Conservation (phyloP, 2,888 invertebrate species). For the Ligdia adustata region DNA sequence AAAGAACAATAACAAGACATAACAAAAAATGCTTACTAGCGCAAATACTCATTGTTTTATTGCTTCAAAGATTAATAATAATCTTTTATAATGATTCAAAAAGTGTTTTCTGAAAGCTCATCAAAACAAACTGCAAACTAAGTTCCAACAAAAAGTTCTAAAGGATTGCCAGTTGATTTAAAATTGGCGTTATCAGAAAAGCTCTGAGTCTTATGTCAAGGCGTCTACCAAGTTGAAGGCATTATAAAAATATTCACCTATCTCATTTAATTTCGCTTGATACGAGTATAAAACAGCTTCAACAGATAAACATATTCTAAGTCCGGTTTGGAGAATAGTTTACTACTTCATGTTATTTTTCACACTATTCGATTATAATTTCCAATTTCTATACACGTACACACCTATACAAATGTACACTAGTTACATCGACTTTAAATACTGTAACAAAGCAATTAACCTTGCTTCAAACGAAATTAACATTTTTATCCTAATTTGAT, state of each 20-base stretch:
- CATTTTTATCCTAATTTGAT: slow-evolving; percentile 2
- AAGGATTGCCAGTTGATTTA: slow-evolving; percentile 17
- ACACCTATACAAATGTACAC: neutral
- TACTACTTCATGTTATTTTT: slow-evolving; percentile 1
- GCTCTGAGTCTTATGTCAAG: slow-evolving; percentile 28
- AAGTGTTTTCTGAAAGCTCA: slow-evolving; percentile 1
- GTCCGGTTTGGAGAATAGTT: neutral
- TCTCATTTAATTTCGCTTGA: slow-evolving; percentile 20
- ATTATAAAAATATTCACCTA: slow-evolving; percentile 21
- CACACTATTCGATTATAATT: neutral
- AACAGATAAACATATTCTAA: slow-evolving; percentile 16
- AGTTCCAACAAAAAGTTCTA: slow-evolving; percentile 13
- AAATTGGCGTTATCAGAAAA: slow-evolving; percentile 23
- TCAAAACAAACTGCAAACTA: slow-evolving; percentile 7
- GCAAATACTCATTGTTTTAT: too few species aligned
- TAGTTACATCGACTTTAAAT: neutral
- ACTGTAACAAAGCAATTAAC: neutral
- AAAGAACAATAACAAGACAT: too few species aligned
- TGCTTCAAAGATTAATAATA: too few species aligned
- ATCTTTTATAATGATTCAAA: too few species aligned
- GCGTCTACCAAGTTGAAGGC: slow-evolving; percentile 23
- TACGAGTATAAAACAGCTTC: slow-evolving; percentile 17
- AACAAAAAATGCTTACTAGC: too few species aligned
- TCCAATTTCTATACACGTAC: neutral
- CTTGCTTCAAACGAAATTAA: slow-evolving; percentile 3